Evolutionary conservation across 2,797 vertebrate species (phyloP), one percentile per base, ranked within the genome.

Genomic region (Eleutherodactylus coqui): DNA sequence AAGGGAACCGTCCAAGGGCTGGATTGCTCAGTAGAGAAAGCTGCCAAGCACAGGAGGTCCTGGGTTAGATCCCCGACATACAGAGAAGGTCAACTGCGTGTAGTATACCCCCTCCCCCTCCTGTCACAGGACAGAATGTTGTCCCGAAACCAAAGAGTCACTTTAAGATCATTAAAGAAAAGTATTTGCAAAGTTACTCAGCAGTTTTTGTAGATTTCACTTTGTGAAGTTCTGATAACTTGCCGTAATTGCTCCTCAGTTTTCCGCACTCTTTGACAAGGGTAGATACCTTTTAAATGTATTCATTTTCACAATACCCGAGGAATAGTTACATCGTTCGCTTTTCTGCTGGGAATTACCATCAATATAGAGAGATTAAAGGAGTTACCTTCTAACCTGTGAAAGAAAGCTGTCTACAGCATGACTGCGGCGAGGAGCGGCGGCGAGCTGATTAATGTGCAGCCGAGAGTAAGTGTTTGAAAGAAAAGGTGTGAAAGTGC

Each of bases 401-500:
- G n/a, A 55, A n/a, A 55, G 49, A 38, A 55, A 55, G 16, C 32
- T 77, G 75, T 77, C 75, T 55, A 14, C 32, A 6, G 51, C 49
- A 51, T 8, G 49, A 38, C 8, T 19, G 75, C 17, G 51, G 51
- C 34, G 58, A 79, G 8, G 16, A 17, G 53, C 34, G 53, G 53
- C 76, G 27, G 58, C n/a, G 77, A 60, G 38, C 41, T 60, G 77
- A 60, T 79, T 79, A 79, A 60, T 45, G 77, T 27, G 29, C 77
- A 55, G 27, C 17, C 16, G 19, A 82, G 62, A 72, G 24, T 62
- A n/a, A 55, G 77, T 19, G 77, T 62, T 62, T 62, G 38, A 62
- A 62, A 79, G 58, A 43, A 79, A 79, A 79, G 77, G 53, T 79
- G 77, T 43, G 58, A 79, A 79, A 79, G 77, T 62, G 38, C 77